Base-by-base conservation (phyloP, 2,797 vertebrate species). In the Micrastur ruficollis region DNA sequence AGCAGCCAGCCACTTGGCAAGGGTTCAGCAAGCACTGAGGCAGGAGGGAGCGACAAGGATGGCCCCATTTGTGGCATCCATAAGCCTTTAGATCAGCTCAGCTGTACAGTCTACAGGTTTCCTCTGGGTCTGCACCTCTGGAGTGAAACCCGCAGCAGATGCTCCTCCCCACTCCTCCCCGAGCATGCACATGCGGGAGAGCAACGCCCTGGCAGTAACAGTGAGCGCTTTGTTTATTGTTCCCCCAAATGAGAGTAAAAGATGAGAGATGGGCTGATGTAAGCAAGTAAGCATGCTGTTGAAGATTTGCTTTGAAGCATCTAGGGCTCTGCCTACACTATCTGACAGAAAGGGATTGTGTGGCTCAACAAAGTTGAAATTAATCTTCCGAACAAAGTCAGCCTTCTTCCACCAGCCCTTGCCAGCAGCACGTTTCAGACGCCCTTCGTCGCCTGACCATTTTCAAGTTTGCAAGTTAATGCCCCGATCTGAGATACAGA, bases 211-310 rank as follows among this genome's bases (percentile, higher is more conserved):
- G 79, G 82, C 63, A 56, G 62, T 20, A 97, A 98, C 98, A 98
- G 94, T 96, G 97, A 92, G 61, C 32, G 63, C 98, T 98, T 98
- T 98, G 98, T 98, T 97, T 56, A 98, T 98, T 98, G 98, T 98
- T 97, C 93, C 62, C 59, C 71, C 85, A 93, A 94, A 96, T 6
- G 58, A 97, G 96, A 97, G 65, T 58, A 90, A 95, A 98, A 89
- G 92, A 87, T 5, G 29, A 96, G 95, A 85, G 75, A 94, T 81
- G 87, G 97, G 93, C 97, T 98, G 98, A 98, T 98, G 97, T 98
- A 97, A 98, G 97, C 89, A 67, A 96, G 95, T 9, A 97, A 98
- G 97, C 97, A 98, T 97, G 97, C 96, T 90, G 96, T 76, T 95
- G 94, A 97, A 97, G 97, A 98, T 97, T 95, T 94, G 96, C 96